Base-by-base conservation (phyloP, 2,888 invertebrate genomes). In the Eupithecia centaureata region DNA sequence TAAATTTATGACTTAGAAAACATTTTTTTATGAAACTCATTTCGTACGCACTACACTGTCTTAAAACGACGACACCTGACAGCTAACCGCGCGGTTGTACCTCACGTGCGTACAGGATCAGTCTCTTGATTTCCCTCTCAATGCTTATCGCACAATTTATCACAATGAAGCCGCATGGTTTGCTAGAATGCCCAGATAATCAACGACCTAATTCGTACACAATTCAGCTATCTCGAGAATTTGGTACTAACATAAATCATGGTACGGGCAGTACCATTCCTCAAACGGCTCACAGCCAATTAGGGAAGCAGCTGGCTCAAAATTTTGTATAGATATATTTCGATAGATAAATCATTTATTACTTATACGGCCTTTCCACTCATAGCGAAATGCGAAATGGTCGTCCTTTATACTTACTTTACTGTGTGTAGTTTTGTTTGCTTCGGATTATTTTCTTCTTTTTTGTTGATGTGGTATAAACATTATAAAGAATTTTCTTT, bases 211-310 rank as follows among this genome's bases (percentile, higher is more conserved):
- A 71, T 71, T 75, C 68, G 47, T 66, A 65, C 75, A 73, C 67
- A 67, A 66, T 73, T 61, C 67, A 57, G 70, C 71, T 59, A 74
- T 75, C 61, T 60, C 35, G 60, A 65, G 73, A 72, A 75, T 75
- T 69, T 38, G 57, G 65, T 62, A 59, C 69, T 66, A 70, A 70
- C 68, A 73, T 69, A 72, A 72, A 66, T 68, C 72, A 57, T 72
- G 68, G 71, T 74, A 75, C 61, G 73, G 67, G 73, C 63, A 67
- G 65, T 72, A 72, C 70, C 62, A 71, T 71, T 71, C 71, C 68
- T 67, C 56, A 51, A 66, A 60, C 51, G 15, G 8, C 32, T 3
- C 58, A 67, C 63, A 70, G 66, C 52, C 12, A 7, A 8, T 12
- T n/a, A 15, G 25, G 42, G 13, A 25, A 25, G 10, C 22, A 58